Evolutionary conservation across 2,888 invertebrate genomes (phyloP).

Genomic region (Sinhomidia bicolor): DNA sequence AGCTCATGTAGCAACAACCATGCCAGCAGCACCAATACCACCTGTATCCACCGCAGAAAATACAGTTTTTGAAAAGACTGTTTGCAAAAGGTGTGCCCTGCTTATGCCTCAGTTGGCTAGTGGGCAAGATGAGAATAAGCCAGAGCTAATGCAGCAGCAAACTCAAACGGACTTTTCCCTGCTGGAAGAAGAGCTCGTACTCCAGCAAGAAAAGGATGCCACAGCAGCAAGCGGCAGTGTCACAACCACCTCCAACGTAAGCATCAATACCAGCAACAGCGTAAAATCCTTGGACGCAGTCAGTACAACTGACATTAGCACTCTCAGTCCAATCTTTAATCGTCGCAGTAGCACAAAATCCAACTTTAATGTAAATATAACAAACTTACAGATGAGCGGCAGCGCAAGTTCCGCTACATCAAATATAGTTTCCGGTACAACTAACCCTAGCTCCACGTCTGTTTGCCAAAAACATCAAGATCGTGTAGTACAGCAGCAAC

Average conservation of each 20-base stretch:
- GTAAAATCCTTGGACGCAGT: conserved; percentile 14
- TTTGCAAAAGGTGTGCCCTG: conserved; percentile 57
- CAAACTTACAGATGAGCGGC: neutral
- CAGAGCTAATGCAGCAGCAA: conserved; percentile 57
- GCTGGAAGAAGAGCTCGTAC: neutral
- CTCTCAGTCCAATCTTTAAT: neutral
- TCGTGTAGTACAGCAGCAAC: conserved; percentile 40
- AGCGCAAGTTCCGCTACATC: conserved; percentile 4
- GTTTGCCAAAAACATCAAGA: conserved; percentile 71
- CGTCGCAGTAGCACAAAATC: neutral
- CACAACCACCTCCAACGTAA: neutral
- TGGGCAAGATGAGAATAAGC: conserved; percentile 47
- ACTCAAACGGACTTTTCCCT: conserved; percentile 60
- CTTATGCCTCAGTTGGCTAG: conserved; percentile 55
- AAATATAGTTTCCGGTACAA: conserved; percentile 40
- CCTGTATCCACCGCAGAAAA: neutral
- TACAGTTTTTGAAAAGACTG: conserved; percentile 63
- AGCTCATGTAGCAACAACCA: neutral
- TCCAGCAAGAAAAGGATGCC: neutral
- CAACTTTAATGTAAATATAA: neutral
- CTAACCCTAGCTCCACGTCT: conserved; percentile 49
- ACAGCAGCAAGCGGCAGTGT: neutral
- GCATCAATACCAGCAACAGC: neutral
- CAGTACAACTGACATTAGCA: neutral
- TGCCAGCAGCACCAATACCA: conserved; percentile 11